Evolutionary conservation across 1,140 invertebrate species (phyloP).

Genomic region (Eufriesea mexicana): DNA sequence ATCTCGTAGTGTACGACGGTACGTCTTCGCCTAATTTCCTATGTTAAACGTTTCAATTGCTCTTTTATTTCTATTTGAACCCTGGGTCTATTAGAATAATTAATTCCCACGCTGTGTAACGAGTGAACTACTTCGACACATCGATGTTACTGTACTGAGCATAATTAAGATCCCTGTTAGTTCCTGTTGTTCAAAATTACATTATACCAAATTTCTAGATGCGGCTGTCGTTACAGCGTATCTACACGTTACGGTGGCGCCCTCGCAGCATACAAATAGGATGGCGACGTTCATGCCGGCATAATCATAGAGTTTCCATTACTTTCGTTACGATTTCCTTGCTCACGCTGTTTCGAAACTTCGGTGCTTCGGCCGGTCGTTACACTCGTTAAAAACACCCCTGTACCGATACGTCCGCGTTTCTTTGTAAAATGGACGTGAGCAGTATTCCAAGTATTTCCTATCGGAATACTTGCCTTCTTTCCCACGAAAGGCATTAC

Average conservation of each 20-base stretch:
- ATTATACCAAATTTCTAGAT: slow-evolving; percentile 42
- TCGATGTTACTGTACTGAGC: background rate
- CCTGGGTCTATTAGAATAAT: background rate
- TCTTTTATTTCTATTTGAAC: too few relatives aligned
- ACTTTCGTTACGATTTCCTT: slow-evolving; percentile 54
- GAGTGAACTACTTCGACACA: background rate
- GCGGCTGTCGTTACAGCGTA: slow-evolving; percentile 38
- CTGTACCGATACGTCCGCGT: background rate
- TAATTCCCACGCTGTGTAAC: background rate
- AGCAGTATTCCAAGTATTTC: background rate
- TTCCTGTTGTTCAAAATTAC: slow-evolving; percentile 26
- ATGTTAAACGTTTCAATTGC: too few relatives aligned
- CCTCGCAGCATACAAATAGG: slow-evolving; percentile 59
- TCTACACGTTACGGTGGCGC: slow-evolving; percentile 43
- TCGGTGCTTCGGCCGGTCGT: slow-evolving; percentile 4
- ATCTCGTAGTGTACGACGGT: too few relatives aligned
- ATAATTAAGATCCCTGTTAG: slow-evolving; percentile 34
- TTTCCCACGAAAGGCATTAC: background rate
- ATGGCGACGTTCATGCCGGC: slow-evolving; percentile 37
- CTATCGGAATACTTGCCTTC: background rate
- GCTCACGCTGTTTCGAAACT: slow-evolving; percentile 19
- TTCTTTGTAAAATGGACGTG: background rate
- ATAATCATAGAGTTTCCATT: slow-evolving; percentile 56
- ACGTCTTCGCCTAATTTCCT: too few relatives aligned
- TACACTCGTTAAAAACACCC: slow-evolving; percentile 7